Base-by-base conservation (phyloP, 2,797 vertebrate genomes). In the Chelon labrosus region DNA sequence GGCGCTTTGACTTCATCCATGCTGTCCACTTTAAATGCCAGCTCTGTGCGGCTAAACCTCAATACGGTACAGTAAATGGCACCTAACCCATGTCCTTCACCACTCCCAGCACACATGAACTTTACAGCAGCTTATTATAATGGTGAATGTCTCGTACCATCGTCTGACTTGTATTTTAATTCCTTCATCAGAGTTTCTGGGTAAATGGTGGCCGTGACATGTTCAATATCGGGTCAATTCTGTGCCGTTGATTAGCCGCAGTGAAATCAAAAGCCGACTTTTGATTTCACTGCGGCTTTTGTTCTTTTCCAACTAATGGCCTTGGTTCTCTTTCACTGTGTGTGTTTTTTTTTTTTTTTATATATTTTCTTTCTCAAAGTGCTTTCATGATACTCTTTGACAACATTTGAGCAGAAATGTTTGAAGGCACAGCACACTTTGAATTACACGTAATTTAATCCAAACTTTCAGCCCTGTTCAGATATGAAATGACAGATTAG, bases 191-290 rank as follows among this genome's bases (percentile, higher is more conserved):
- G 2, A 49, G 39, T 8, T 63, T 61, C 62, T 54, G 52, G n/a
- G 56, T 59, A 22, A 66, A 35, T 68, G 20, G 59, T 16, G 49
- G 14, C 58, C 4, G 2, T 53, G 27, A 27, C 51, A 53, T 58
- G 42, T 65, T 62, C 52, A 49, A 27, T 64, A 47, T 76, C n/a
- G 62, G 27, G 60, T 68, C n/a, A 44, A 2, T 63, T 70, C n/a
- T 49, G 20, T 56, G 50, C 25, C 12, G 0, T 1, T 17, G 20
- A 77, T 70, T 67, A 67, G 61, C 35, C 5, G 25, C 19, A 65
- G 20, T 59, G 9, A 76, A 55, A 64, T 47, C 8, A 52, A 56
- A 73, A 58, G 10, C 19, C 27, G 22, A 25, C 9, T 19, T 67
- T 59, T 67, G 46, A 5, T 37, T 64, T 47, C 13, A 14, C 3